Base-by-base conservation (phyloP, 92 coral and sea anemone genomes). In the Palythoa grandiflora region DNA sequence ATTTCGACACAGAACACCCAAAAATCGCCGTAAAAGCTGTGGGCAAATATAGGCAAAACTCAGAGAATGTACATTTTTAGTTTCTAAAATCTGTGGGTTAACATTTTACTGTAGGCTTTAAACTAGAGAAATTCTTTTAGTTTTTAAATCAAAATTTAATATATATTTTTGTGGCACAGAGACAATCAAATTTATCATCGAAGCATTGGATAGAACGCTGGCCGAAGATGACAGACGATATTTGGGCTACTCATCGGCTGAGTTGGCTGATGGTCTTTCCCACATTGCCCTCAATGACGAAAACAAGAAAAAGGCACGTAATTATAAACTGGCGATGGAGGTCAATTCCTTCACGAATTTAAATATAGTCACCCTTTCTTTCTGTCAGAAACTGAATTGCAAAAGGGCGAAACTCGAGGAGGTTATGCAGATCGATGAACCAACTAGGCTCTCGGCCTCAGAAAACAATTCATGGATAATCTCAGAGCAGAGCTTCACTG, bases 221-320 rank as follows among this genome's bases (percentile, higher is more conserved):
- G 35, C 13, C 4, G 16, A 11, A 7, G 19, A 71, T 5, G 53
- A 36, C n/a, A 79, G 80, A 19, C 88, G 94, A 73, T 89, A 87
- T 38, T 8, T 92, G 20, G 97, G 97, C 8, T 91, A 88, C 71
- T 90, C 95, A 7, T 71, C 89, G 9, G 40, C 75, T 40, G 97
- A 94, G 76, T 86, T 94, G 50, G 97, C 97, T 5, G 94, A 94
- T 66, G 97, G 95, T 3, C 91, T 94, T 28, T 86, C 94, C 1
- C 97, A 94, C 74, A 92, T 94, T 71, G 97, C 95, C 37, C 89
- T 89, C 78, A 94, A 94, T 57, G 97, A 94, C 36, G 63, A 40
- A 59, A 94, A 94, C 91, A 94, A 94, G 84, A 94, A 87, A 87
- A 86, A 80, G 95, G 98, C 93, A 89, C 53, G 90, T 63, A 36